Evolutionary conservation across 2,113 vertebrate species (phyloP).

Genomic region (Apodemus sylvaticus): DNA sequence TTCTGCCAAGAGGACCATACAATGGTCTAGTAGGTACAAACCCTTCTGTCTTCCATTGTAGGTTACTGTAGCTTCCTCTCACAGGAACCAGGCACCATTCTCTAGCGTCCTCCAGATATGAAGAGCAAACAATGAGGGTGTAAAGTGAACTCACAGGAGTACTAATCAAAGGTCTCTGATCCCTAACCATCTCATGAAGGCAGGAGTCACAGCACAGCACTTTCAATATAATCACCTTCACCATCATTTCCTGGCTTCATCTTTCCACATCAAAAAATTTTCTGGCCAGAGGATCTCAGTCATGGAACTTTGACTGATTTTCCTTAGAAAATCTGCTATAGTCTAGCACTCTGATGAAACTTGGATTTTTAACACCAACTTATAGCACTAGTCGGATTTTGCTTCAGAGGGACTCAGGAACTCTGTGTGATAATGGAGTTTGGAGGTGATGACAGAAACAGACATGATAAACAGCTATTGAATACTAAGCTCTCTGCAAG

Average conservation of each 20-base stretch:
- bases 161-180: background rate
- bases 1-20: background rate
- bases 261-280: background rate
- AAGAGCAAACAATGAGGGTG: rapidly evolving
- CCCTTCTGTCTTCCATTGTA: background rate
- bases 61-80: background rate
- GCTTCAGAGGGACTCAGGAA: background rate
- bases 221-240: background rate
- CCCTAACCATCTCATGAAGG: background rate
- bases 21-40: rapidly evolving
- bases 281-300: background rate
- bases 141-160: background rate
- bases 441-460: background rate
- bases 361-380: slow-evolving; percentile 28
- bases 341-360: background rate
- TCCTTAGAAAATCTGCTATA: slow-evolving; percentile 29
- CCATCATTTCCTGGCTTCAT: background rate
- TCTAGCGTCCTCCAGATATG: background rate
- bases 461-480: background rate
- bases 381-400: slow-evolving; percentile 1
- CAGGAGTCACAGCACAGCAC: background rate
- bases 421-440: background rate
- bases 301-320: background rate
- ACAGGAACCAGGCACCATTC: background rate
- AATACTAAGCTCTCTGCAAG: slow-evolving; percentile 10